phyloP scores from a whole-genome alignment of 2,113 vertebrate genomes.

The Phodopus roborovskii region DNA sequence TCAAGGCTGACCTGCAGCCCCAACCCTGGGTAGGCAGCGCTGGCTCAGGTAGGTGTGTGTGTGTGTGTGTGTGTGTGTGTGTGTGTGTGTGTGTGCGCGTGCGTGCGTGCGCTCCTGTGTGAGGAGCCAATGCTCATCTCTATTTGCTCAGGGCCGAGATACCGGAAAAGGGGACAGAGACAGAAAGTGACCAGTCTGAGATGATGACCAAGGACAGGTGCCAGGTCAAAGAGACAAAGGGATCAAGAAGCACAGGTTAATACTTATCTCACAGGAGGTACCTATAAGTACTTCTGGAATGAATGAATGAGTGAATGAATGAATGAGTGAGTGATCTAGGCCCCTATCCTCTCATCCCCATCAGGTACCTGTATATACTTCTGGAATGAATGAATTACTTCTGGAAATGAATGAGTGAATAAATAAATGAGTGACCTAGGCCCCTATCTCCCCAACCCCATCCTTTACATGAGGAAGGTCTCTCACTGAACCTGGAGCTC shows the following conservation, averaged over 20 bases:
- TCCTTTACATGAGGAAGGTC: not conserved
- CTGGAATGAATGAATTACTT: not conserved
- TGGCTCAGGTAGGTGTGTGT: not conserved
- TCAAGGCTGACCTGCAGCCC: not conserved
- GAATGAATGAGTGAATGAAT: too few relatives aligned
- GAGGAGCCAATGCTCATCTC: too few relatives aligned
- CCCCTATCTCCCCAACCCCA: not conserved
- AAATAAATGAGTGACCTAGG: not conserved
- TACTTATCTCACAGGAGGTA: fast-evolving
- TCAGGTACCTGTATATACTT: fast-evolving
- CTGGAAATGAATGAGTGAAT: not conserved
- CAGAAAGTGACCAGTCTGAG: not conserved
- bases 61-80: not conserved
- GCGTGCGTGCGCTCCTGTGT: too few relatives aligned
- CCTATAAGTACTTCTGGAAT: too few relatives aligned
- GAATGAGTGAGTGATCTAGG: too few relatives aligned
- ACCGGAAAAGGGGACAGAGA: not conserved
- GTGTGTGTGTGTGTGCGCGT: not conserved
- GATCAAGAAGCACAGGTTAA: not conserved
- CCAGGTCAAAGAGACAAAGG: not conserved
- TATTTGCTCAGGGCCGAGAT: not conserved
- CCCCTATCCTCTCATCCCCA: too few relatives aligned
- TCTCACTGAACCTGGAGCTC: not conserved
- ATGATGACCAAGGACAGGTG: not conserved
- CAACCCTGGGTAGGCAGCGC: not conserved